Evolutionary conservation across 2,888 invertebrate species (phyloP), one percentile per base, ranked within the genome.

Genomic region (Pristionchus mayeri): DNA sequence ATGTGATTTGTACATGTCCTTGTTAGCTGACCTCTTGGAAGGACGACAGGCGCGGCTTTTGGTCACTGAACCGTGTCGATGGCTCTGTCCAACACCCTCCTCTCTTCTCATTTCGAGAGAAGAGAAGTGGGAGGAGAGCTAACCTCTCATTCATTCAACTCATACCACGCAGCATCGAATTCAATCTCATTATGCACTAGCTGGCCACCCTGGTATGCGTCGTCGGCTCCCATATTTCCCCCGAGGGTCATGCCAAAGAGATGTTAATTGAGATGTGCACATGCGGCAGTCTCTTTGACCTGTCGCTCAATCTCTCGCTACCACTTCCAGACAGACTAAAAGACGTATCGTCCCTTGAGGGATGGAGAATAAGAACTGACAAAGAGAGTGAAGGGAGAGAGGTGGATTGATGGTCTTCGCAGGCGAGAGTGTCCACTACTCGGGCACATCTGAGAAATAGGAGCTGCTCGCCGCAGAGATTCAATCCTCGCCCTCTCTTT

Each of bases 111-210:
- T 40, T 80, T 80, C 54, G 18, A 54, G 40, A 57, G 80, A 80
- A n/a, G 54, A 80, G 40, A 79, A 50, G 52, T 30, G 52, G 40
- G 27, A n/a, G n/a, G 9, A 24, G 40, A 30, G 37, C 54, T 57
- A 37, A 40, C 37, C 37, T 27, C 57, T 48, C 80, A 44, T 82
- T 63, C 81, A 60, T 63, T 82, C 80, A 40, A 37, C 81, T 82
- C 81, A 63, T 63, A 48, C 63, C 63, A 48, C 81, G 63, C 63
- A 52, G 27, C 80, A 80, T 37, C 54, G 48, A 60, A 82, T 82
- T 60, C 81, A 82, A 82, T 82, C 81, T 82, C 81, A 82, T 82
- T 82, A 82, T 82, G 37, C 81, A 80, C 37, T 37, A 71, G 71
- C 44, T 44, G n/a, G 40, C 71, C 40, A 78, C 78, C 78, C 78